phyloP scores from a whole-genome alignment of 2,888 invertebrate species.

The Scotopteryx bipunctaria region DNA sequence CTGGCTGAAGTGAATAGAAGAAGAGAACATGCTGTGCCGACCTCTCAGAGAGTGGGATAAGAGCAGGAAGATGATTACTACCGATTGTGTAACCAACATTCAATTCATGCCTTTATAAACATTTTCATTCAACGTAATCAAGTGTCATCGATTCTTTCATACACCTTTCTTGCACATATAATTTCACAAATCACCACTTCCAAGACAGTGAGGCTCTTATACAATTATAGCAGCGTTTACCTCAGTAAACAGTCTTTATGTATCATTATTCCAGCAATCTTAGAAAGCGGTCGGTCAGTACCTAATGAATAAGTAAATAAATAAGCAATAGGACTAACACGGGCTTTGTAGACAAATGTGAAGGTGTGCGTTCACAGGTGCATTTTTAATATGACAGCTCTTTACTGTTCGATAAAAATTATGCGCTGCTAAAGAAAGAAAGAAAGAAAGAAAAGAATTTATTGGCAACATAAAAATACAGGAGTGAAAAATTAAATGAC shows the following conservation, averaged over 20 bases:
- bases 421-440: too few relatives aligned
- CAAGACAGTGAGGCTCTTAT: background rate
- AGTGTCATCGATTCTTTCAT: too few relatives aligned
- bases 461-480: too few relatives aligned
- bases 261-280: conserved; percentile 19
- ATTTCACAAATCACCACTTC: conserved; percentile 8
- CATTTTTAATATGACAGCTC: background rate
- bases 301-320: conserved; percentile 6
- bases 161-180: background rate
- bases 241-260: conserved; percentile 23
- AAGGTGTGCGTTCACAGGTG: conserved; percentile 8
- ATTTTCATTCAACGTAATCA: too few relatives aligned
- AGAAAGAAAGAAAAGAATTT: too few relatives aligned
- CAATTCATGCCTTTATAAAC: too few relatives aligned
- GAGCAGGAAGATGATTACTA: too few relatives aligned
- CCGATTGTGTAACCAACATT: too few relatives aligned
- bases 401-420: background rate
- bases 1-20: too few relatives aligned
- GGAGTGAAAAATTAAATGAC: too few relatives aligned
- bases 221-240: conserved; percentile 18
- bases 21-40: too few relatives aligned
- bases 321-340: conserved; percentile 3
- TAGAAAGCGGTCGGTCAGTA: conserved; percentile 11
- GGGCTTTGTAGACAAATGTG: background rate
- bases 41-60: too few relatives aligned